A percentile compares a stretch with the other conserved stretches of the same genome.
Conservation (phyloP, 2,888 invertebrate genomes). For the Alitta virens region DNA sequence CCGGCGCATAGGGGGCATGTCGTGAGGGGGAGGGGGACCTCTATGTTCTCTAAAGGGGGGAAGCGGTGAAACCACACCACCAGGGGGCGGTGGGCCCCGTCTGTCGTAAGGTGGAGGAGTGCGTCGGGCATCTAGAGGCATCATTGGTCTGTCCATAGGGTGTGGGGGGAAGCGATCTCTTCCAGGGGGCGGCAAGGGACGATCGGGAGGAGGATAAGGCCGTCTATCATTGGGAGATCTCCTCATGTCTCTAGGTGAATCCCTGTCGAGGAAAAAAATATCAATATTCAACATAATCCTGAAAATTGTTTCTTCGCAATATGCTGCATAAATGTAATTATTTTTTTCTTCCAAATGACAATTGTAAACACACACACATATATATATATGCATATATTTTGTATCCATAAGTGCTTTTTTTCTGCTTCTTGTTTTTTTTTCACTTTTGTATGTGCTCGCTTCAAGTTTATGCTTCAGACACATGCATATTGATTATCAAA, state of each 20-base stretch:
- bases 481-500: too few relatives aligned
- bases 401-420: too few relatives aligned
- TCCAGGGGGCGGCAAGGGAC: constrained; percentile 3
- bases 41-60: constrained; percentile 17
- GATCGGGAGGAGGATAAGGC: constrained; percentile 1
- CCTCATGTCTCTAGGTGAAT: neutral
- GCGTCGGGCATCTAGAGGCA: constrained; percentile 7
- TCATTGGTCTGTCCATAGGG: constrained; percentile 6
- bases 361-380: too few relatives aligned
- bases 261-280: constrained; percentile 1
- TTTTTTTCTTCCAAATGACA: neutral
- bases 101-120: constrained; percentile 3
- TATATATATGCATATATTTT: too few relatives aligned
- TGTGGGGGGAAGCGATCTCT: constrained; percentile 1
- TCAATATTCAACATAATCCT: neutral
- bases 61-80: constrained; percentile 20
- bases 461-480: too few relatives aligned
- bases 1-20: constrained; percentile 25
- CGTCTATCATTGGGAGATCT: neutral
- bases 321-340: neutral
- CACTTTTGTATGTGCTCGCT: too few relatives aligned
- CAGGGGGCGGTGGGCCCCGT: neutral
- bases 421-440: too few relatives aligned
- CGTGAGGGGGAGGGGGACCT: constrained; percentile 4
- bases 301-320: neutral